Conservation (phyloP, 2,797 vertebrate species). For the Pteronotus mesoamericanus region DNA sequence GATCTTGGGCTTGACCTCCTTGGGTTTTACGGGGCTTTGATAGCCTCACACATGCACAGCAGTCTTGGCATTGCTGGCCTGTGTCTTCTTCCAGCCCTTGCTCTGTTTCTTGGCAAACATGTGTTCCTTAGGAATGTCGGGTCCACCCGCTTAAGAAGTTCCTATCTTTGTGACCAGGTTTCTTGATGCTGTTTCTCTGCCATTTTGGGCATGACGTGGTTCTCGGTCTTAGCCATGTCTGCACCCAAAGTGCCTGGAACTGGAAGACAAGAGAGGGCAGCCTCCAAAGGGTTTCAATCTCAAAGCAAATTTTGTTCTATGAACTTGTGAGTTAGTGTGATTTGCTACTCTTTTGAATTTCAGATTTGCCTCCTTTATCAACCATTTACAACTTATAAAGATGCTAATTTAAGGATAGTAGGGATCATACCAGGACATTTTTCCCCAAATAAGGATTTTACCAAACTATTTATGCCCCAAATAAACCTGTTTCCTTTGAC, state of each 20-base stretch:
- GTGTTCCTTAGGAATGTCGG: not conserved
- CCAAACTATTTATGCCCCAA: not conserved
- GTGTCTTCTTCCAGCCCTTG: not conserved
- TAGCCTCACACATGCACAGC: not conserved
- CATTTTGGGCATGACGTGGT: not conserved
- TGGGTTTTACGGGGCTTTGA: not conserved
- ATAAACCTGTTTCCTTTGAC: not conserved
- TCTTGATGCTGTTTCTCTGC: not conserved
- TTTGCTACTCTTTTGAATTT: not conserved
- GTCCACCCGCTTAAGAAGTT: not conserved
- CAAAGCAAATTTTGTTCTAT: not conserved
- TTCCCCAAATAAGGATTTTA: not conserved
- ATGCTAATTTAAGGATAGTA: not conserved
- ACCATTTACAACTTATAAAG: not conserved
- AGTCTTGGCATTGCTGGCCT: no score
- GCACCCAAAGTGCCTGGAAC: not conserved
- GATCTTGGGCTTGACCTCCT: not conserved
- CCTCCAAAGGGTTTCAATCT: not conserved
- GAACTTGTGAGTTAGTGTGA: not conserved
- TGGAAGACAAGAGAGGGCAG: not conserved
- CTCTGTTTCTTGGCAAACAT: not conserved
- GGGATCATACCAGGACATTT: not conserved
- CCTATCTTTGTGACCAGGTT: not conserved
- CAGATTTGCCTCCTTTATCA: not conserved
- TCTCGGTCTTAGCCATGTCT: not conserved